Evolutionary conservation across 2,113 vertebrate species (phyloP).

Genomic region (Apus apus): DNA sequence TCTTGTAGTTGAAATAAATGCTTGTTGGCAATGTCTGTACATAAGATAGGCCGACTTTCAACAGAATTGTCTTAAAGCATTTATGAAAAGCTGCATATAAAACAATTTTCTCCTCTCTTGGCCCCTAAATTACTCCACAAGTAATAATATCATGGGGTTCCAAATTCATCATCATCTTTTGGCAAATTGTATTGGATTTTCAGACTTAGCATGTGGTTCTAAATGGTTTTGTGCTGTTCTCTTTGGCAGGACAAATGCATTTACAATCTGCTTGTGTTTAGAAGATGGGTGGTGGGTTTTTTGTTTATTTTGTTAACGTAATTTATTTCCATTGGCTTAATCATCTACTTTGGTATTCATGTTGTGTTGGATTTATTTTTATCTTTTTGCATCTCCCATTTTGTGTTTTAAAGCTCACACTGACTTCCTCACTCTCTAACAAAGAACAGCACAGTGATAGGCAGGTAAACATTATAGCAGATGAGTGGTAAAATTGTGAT

Average conservation of each 20-base stretch:
- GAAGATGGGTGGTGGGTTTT: not conserved
- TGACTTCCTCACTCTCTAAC: conserved; percentile 73
- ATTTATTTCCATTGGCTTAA: not conserved
- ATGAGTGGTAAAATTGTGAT: conserved; percentile 73
- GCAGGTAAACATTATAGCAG: conserved; percentile 70
- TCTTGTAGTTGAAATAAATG: not conserved
- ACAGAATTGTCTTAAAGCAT: not conserved
- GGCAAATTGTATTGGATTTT: not conserved
- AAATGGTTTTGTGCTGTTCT: not conserved
- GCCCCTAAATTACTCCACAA: not conserved
- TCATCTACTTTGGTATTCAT: not conserved
- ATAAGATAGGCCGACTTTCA: not conserved
- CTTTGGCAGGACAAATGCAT: conserved; percentile 2
- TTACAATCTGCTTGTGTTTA: conserved; percentile 12
- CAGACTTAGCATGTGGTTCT: not conserved
- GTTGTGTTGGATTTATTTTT: not conserved
- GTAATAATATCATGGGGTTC: not conserved
- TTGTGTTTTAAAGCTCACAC: conserved; percentile 74
- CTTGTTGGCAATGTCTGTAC: not conserved
- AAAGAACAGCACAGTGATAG: conserved; percentile 73
- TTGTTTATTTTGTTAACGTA: not conserved
- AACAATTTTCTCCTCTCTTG: not conserved
- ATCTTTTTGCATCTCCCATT: not conserved
- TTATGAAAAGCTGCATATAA: not conserved
- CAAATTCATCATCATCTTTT: conserved; percentile 31